Conservation (phyloP, 2,888 invertebrate genomes). For the Ceraclea dissimilis region DNA sequence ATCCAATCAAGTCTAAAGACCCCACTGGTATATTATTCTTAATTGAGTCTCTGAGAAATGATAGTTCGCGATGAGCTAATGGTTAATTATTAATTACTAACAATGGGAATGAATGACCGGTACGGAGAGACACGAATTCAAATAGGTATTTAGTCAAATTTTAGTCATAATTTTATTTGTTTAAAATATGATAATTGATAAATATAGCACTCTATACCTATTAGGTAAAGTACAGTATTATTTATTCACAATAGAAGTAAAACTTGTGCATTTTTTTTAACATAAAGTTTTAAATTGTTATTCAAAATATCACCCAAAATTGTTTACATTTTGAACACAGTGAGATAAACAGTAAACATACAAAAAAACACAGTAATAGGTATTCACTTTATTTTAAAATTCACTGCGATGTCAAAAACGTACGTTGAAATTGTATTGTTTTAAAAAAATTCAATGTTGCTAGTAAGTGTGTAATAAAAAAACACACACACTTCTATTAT, state of each 20-base stretch:
- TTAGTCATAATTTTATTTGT: neutral
- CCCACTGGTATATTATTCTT: neutral
- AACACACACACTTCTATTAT: neutral
- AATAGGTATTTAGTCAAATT: neutral
- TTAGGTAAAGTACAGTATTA: no score
- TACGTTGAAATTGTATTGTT: neutral
- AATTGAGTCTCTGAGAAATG: neutral
- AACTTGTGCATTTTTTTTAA: no score
- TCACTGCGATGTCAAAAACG: neutral
- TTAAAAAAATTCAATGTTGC: slow-evolving; percentile 1
- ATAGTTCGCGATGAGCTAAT: neutral
- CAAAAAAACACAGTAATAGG: neutral
- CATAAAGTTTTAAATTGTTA: no score
- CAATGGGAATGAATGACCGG: slow-evolving; percentile 1
- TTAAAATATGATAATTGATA: no score
- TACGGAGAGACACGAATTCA: neutral
- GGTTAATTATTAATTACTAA: neutral
- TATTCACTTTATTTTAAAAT: neutral
- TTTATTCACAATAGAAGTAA: no score
- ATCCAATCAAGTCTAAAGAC: neutral
- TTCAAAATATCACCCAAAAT: no score
- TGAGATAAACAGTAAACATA: no score
- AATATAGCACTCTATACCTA: no score
- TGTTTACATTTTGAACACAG: no score
- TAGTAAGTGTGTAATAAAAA: neutral